Percentiles rank a stretch among this genome's conserved stretches.
phyloP scores from a whole-genome alignment of 2,888 invertebrate genomes.

The Autographa gamma region DNA sequence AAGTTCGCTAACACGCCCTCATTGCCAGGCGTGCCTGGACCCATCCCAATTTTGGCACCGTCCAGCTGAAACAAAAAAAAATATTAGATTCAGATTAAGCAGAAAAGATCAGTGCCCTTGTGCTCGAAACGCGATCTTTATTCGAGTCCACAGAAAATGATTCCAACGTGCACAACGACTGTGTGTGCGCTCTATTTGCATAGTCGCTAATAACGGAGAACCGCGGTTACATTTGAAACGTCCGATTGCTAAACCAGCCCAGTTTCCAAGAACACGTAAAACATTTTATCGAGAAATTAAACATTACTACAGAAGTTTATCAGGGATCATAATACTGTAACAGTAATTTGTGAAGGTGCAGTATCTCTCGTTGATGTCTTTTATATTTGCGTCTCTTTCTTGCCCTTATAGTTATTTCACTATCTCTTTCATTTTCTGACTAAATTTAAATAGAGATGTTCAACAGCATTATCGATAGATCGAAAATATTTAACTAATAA shows the following conservation, averaged over 20 bases:
- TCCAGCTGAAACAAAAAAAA: constrained; percentile 89
- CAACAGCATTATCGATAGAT: neutral
- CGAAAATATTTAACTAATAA: too few relatives aligned
- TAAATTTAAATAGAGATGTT: neutral
- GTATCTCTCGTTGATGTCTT: neutral
- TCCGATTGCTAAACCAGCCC: too few relatives aligned
- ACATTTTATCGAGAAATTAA: too few relatives aligned
- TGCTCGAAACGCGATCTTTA: too few relatives aligned
- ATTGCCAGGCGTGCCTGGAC: constrained; percentile 91
- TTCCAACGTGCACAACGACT: too few relatives aligned
- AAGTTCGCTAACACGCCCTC: constrained; percentile 99
- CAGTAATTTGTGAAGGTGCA: neutral
- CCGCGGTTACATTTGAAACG: too few relatives aligned
- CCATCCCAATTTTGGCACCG: constrained; percentile 91
- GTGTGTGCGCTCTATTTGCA: too few relatives aligned
- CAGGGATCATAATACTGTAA: too few relatives aligned
- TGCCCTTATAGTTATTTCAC: neutral
- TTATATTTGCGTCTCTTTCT: neutral
- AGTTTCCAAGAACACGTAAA: too few relatives aligned
- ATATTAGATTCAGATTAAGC: neutral
- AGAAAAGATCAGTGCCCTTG: neutral
- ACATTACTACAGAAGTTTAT: too few relatives aligned
- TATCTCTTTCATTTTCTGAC: neutral
- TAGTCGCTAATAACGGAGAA: too few relatives aligned
- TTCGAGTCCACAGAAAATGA: too few relatives aligned